Percentiles rank a stretch among this genome's conserved stretches.
Evolutionary conservation across 1,140 invertebrate species (phyloP).

Genomic region (Periplaneta americana): DNA sequence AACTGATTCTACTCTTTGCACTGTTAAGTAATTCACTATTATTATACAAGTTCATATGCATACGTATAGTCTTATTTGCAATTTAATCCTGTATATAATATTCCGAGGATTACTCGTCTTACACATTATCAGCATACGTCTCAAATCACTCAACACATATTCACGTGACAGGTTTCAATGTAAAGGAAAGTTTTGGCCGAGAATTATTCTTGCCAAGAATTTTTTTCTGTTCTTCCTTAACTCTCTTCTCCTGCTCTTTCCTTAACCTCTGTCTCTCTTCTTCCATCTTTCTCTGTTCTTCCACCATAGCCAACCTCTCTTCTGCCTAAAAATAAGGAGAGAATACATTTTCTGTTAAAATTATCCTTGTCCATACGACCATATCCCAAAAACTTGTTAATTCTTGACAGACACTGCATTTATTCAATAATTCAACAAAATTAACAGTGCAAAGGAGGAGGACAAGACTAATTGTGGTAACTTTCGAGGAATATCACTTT

Average conservation of each 20-base stretch:
- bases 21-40: background rate
- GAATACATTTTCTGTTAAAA: background rate
- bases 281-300: slow-evolving; percentile 93
- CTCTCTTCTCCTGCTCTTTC: slow-evolving; percentile 85
- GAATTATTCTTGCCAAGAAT: slow-evolving; percentile 97
- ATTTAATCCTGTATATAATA: background rate
- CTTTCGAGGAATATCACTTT: too few species aligned
- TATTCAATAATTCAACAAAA: too few species aligned
- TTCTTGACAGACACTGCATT: too few species aligned
- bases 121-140: background rate
- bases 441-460: too few species aligned
- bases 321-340: slow-evolving; percentile 65
- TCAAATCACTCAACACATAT: background rate
- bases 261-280: slow-evolving; percentile 89
- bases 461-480: too few species aligned
- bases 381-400: too few species aligned
- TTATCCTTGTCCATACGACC: too few species aligned
- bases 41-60: background rate
- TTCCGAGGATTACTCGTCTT: background rate
- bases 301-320: slow-evolving; percentile 92
- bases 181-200: slow-evolving; percentile 90
- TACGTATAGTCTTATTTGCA: too few species aligned
- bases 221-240: slow-evolving; percentile 93
- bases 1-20: background rate
- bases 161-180: slow-evolving; percentile 68